These are phyloP conservation scores for Blomia tropicalis DNA, from an alignment of 2,888 invertebrate species.

Conservation along the genomic window DNA sequence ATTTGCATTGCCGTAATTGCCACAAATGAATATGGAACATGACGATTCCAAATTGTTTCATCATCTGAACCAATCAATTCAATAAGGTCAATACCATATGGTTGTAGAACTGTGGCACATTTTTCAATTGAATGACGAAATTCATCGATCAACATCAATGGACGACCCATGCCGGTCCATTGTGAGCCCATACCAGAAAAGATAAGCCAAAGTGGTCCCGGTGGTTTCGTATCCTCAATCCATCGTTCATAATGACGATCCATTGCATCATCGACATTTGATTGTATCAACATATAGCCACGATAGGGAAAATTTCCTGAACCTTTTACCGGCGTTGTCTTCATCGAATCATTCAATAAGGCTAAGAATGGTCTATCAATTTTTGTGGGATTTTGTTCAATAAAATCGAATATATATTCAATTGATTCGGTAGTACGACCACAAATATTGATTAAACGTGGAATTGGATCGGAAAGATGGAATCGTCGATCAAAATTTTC, in stretches of 20 bases:
- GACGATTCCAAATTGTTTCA: conserved; percentile 54
- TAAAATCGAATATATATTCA: conserved; percentile 44
- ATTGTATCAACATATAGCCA: conserved; percentile 42
- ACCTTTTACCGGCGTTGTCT: conserved; percentile 29
- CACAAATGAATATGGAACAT: conserved; percentile 60
- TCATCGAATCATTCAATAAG: conserved; percentile 57
- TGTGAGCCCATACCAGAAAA: conserved; percentile 98
- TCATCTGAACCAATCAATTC: conserved; percentile 60
- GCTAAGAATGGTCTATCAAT: conserved; percentile 50
- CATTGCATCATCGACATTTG: not conserved
- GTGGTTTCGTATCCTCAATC: conserved; percentile 36
- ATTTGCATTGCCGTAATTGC: conserved; percentile 42
- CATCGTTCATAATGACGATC: not conserved
- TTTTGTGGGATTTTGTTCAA: conserved; percentile 38
- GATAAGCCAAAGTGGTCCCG: conserved; percentile 70
- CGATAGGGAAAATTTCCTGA: conserved; percentile 35
- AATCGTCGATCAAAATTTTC: conserved; percentile 26
- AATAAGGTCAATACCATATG: conserved; percentile 65
- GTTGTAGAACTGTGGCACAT: conserved; percentile 56
- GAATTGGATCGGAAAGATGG: conserved; percentile 36
- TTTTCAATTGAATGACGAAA: conserved; percentile 62
- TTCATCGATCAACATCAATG: conserved; percentile 60
- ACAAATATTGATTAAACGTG: conserved; percentile 56
- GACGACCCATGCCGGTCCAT: conserved; percentile 90
- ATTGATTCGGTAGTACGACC: conserved; percentile 70